These are phyloP conservation scores for Lasiurus cinereus DNA, from an alignment of 2,113 vertebrate genomes.

Conservation along the genomic window DNA sequence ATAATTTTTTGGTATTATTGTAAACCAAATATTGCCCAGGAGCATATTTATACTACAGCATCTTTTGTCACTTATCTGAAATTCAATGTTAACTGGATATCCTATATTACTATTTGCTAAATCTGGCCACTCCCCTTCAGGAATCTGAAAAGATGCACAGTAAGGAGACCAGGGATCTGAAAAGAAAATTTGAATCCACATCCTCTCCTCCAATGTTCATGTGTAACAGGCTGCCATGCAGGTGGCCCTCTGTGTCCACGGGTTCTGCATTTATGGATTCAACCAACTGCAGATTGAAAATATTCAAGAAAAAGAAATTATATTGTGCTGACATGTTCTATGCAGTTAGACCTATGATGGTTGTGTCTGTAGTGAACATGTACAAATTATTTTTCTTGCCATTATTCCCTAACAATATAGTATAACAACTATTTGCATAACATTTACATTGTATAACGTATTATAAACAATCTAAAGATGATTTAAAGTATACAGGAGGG, in stretches of 20 bases:
- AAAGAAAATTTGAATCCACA: not conserved
- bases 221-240: not conserved
- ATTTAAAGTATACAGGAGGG: not conserved
- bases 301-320: not conserved
- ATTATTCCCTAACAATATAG: not conserved
- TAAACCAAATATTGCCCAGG: not conserved
- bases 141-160: too few relatives aligned
- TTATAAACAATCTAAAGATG: not conserved
- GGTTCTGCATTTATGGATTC: not conserved
- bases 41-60: not conserved
- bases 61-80: not conserved
- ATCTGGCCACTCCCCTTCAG: not conserved
- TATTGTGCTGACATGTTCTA: not conserved
- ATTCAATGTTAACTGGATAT: not conserved
- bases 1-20: not conserved
- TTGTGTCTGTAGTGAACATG: not conserved
- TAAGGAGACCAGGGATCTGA: not conserved
- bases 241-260: not conserved
- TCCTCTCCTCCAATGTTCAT: fast-evolving
- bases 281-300: not conserved
- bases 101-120: not conserved
- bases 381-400: not conserved
- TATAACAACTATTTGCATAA: not conserved
- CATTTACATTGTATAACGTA: not conserved
- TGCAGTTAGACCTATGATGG: not conserved